Evolutionary conservation across 2,797 vertebrate species (phyloP), one percentile per base, ranked within the genome.

Genomic region (Scleropages formosus): DNA sequence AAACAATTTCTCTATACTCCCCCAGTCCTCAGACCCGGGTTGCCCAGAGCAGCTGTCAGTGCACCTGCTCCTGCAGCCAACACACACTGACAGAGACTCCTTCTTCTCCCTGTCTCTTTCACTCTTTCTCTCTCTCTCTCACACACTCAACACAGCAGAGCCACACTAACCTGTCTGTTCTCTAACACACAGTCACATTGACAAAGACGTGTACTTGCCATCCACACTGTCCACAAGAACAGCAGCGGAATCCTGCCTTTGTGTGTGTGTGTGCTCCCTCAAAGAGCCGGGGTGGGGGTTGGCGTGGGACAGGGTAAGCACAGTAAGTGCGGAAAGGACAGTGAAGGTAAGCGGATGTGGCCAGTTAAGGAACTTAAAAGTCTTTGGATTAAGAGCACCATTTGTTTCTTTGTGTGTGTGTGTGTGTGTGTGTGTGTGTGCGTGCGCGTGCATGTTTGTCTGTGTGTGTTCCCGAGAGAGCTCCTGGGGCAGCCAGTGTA

Each of bases 31-130:
- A 46, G 66, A 84, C 83, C 83, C 77, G 82, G 85, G 89, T 80
- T 84, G 84, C 86, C 87, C 90, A 86, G 85, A 88, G 88, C 90
- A 92, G 89, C 91, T 92, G 91, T 91, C 91, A 86, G 79, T 90
- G 91, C 90, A 92, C 92, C 92, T 92, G 91, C 86, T 76, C 47
- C 65, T 13, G 65, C 51, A 26, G n/a, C 62, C 7, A 47, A 78
- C 76, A 44, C 49, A 72, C 59, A 72, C 31, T 49, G 51, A 76
- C 67, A 71, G 22, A 75, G 12, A 44, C 63, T 44, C 39, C 15
- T 64, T 61, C 77, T 69, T 51, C 65, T 39, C 75, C 39, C 53
- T 47, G 39, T 20, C 60, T 49, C 75, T 71, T 72, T 58, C 69
- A 64, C 67, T 78, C 76, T 76, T 78, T 72, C 72, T 65, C 63